These are phyloP conservation scores for Panzeria rudis DNA, from an alignment of 2,888 invertebrate species.

Conservation along the genomic window DNA sequence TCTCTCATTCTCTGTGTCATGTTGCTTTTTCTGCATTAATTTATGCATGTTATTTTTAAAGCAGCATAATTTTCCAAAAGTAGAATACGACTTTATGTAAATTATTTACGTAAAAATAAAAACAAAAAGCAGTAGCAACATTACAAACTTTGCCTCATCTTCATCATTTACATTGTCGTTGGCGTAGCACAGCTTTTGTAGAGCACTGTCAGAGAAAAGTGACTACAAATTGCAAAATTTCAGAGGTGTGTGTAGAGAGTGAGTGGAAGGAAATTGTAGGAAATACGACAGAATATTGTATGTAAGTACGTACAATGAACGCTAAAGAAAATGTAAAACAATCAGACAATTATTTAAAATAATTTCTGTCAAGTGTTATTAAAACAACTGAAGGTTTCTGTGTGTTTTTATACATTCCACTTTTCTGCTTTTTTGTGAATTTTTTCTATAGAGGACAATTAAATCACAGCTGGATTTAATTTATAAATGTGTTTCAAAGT, in stretches of 20 bases:
- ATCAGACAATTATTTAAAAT: conserved; percentile 69
- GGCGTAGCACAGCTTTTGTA: conserved; percentile 3
- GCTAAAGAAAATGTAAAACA: conserved; percentile 54
- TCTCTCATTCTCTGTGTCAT: conserved; percentile 18
- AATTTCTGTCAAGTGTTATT: conserved; percentile 66
- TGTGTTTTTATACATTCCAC: background rate
- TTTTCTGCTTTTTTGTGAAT: background rate
- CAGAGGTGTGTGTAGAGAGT: background rate
- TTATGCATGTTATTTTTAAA: conserved; percentile 28
- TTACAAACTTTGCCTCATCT: conserved; percentile 24
- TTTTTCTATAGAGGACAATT: conserved; percentile 63
- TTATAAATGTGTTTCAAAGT: conserved; percentile 4
- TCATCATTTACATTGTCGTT: conserved; percentile 1
- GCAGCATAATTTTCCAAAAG: conserved; percentile 37
- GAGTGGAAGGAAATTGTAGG: conserved; percentile 25
- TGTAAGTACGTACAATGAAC: background rate
- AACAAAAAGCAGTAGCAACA: conserved; percentile 28
- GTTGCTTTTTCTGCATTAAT: conserved; percentile 11
- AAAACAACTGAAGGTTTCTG: conserved; percentile 57
- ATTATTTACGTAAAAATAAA: background rate
- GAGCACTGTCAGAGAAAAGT: background rate
- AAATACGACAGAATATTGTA: background rate
- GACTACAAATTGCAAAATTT: conserved; percentile 9
- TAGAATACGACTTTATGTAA: too few species aligned
- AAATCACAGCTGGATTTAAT: conserved; percentile 67